Base-by-base conservation (phyloP, 2,888 invertebrate species). In the Heteromurus nitidus region DNA sequence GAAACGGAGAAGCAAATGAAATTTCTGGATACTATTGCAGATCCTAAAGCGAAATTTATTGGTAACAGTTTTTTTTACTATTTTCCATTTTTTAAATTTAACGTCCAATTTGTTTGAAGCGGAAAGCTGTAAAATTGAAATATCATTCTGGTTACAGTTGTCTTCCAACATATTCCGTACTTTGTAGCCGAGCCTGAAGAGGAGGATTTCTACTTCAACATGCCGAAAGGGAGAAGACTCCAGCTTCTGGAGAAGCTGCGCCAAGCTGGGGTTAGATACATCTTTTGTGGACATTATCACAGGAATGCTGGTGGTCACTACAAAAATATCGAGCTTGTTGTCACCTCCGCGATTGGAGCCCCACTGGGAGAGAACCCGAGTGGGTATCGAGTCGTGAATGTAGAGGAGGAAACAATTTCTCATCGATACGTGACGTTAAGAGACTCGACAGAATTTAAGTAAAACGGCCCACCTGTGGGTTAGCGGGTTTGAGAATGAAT, bases 81-180 rank as follows among this genome's bases (percentile, higher is more conserved):
- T 20, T 7, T 42, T 26, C 22, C 3, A 67, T 16, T 5, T 20
- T 20, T 50, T n/a, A 50, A n/a, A 5, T 11, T 20, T 50, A 50
- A 50, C 9, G 9, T 11, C 18, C 18, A 16, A 55, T 55, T 3
- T 55, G 26, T 3, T 24, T 24, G n/a, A n/a, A n/a, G n/a, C n/a
- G n/a, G n/a, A 36, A 36, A 9, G 36, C 13, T 7, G 13, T 20
- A 53, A 53, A 7, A 20, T 11, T 5, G 11, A 24, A 28, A 20
- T 50, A 30, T 5, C 60, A 60, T 30, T 30, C 68, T 70, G 1
- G 22, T 26, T 84, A 85, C 88, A 58, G 87, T 91, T 26, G 85
- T 90, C 0, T 90, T 91, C 77, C 90, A 90, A 85, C 91, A 91
- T 84, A 89, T 91, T 73, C 90, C 91, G 2, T 90, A 88, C 88